These are phyloP conservation scores for Monopterus albus DNA, from an alignment of 2,113 vertebrate genomes.

Conservation along the genomic window DNA sequence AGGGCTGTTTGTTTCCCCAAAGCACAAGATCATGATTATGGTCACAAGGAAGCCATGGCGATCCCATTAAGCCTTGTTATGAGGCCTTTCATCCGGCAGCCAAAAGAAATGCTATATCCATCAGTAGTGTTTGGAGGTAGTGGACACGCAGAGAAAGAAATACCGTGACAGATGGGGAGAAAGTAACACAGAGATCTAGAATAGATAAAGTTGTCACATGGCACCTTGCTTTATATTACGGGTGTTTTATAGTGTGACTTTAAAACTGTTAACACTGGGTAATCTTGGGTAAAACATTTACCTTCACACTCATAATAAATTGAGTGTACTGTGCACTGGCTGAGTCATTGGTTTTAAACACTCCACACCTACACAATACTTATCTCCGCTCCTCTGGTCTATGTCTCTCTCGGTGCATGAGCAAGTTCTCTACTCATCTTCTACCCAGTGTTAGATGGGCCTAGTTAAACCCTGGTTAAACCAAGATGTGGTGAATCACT, in stretches of 20 bases:
- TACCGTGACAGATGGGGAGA: not conserved
- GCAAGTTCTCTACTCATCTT: constrained; percentile 46
- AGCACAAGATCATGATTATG: constrained; percentile 75
- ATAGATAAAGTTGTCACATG: not conserved
- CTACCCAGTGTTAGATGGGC: constrained; percentile 52
- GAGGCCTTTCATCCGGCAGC: constrained; percentile 58
- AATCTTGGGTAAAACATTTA: constrained; percentile 23
- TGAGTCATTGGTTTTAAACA: constrained; percentile 48
- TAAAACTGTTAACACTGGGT: constrained; percentile 11
- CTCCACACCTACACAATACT: constrained; percentile 2
- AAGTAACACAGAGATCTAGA: not conserved
- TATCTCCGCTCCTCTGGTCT: constrained; percentile 30
- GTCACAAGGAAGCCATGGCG: constrained; percentile 70
- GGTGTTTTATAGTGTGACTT: not conserved
- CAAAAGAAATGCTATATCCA: constrained; percentile 29
- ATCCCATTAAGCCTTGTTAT: constrained; percentile 69
- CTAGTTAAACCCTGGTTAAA: constrained; percentile 77
- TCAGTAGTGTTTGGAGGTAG: constrained; percentile 25
- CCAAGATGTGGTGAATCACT: constrained; percentile 64
- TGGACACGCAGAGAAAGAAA: constrained; percentile 19
- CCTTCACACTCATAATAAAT: not conserved
- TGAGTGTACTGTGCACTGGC: constrained; percentile 10
- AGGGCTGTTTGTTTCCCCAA: constrained; percentile 64
- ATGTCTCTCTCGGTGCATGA: constrained; percentile 33
- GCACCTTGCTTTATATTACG: not conserved